Conservation (phyloP, 2,888 invertebrate genomes). For the Phytoseiulus persimilis region DNA sequence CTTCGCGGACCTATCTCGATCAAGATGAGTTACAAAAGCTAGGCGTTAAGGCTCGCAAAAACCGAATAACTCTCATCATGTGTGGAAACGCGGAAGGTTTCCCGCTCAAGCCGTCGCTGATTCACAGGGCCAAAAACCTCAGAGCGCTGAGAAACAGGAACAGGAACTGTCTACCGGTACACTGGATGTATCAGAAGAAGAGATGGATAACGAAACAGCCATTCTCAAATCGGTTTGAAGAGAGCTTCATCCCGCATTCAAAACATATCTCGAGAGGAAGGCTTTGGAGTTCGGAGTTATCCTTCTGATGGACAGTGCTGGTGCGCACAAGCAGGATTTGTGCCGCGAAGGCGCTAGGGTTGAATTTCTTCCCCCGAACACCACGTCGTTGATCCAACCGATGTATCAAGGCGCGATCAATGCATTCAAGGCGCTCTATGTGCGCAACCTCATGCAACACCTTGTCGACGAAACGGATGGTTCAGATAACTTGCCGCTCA, state of each 20-base stretch:
- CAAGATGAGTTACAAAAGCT: constrained; percentile 40
- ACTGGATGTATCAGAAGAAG: too few relatives aligned
- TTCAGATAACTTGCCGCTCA: constrained; percentile 34
- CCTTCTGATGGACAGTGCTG: too few relatives aligned
- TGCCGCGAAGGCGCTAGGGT: constrained; percentile 43
- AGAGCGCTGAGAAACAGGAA: constrained; percentile 46
- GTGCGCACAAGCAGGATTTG: too few relatives aligned
- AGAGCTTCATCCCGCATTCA: too few relatives aligned
- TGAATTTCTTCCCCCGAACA: constrained; percentile 42
- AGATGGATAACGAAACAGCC: too few relatives aligned
- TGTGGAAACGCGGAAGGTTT: constrained; percentile 48
- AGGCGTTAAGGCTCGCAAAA: constrained; percentile 45
- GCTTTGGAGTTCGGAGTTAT: too few relatives aligned
- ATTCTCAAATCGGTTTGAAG: too few relatives aligned
- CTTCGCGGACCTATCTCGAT: constrained; percentile 41
- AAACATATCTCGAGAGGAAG: too few relatives aligned
- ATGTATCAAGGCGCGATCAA: constrained; percentile 43
- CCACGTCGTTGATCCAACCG: constrained; percentile 41
- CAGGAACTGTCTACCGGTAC: too few relatives aligned
- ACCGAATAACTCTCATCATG: constrained; percentile 47
- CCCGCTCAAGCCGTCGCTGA: constrained; percentile 49
- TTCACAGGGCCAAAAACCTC: constrained; percentile 48
- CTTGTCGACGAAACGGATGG: constrained; percentile 40
- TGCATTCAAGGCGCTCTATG: constrained; percentile 44
- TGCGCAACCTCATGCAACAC: constrained; percentile 40